These are phyloP conservation scores for Zaprionus vittiger DNA, from an alignment of 1,140 invertebrate genomes.

Conservation along the genomic window DNA sequence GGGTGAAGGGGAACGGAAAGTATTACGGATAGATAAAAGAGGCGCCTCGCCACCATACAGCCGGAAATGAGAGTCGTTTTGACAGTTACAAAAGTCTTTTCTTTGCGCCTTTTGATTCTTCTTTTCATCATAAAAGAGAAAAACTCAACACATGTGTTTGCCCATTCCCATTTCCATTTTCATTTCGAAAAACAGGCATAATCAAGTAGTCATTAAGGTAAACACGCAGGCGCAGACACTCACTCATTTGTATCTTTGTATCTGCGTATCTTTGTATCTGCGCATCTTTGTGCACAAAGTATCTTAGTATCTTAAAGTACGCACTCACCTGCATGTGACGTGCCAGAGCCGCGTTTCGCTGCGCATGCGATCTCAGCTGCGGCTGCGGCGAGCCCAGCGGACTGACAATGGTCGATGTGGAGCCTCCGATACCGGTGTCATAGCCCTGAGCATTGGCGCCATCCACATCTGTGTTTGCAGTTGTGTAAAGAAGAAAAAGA, in stretches of 20 bases:
- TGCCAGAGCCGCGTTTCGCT: slow-evolving; percentile 74
- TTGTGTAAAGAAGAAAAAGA: slow-evolving; percentile 5
- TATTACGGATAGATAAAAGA: slow-evolving; percentile 61
- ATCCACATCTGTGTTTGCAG: slow-evolving; percentile 73
- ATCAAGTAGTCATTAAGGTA: slow-evolving; percentile 77
- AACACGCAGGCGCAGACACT: slow-evolving; percentile 34
- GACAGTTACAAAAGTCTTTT: slow-evolving; percentile 59
- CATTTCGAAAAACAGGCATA: slow-evolving; percentile 39
- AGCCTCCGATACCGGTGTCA: slow-evolving; percentile 83
- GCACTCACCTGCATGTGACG: slow-evolving; percentile 83
- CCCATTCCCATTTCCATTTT: slow-evolving; percentile 37
- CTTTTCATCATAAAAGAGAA: slow-evolving; percentile 2
- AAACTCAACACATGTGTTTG: neutral
- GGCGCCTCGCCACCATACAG: slow-evolving; percentile 63
- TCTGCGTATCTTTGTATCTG: slow-evolving; percentile 13
- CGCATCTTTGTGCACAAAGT: slow-evolving; percentile 6
- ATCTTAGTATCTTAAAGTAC: slow-evolving; percentile 49
- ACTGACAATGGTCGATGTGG: slow-evolving; percentile 83
- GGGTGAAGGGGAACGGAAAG: slow-evolving; percentile 16
- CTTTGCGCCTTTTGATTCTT: slow-evolving; percentile 38
- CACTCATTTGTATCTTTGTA: slow-evolving; percentile 23
- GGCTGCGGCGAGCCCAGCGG: slow-evolving; percentile 81
- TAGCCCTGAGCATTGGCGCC: slow-evolving; percentile 82
- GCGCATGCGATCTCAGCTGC: slow-evolving; percentile 81
- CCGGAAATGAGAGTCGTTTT: slow-evolving; percentile 64